Base-by-base conservation (phyloP, 2,888 invertebrate genomes). In the Pachymerium ferrugineum region DNA sequence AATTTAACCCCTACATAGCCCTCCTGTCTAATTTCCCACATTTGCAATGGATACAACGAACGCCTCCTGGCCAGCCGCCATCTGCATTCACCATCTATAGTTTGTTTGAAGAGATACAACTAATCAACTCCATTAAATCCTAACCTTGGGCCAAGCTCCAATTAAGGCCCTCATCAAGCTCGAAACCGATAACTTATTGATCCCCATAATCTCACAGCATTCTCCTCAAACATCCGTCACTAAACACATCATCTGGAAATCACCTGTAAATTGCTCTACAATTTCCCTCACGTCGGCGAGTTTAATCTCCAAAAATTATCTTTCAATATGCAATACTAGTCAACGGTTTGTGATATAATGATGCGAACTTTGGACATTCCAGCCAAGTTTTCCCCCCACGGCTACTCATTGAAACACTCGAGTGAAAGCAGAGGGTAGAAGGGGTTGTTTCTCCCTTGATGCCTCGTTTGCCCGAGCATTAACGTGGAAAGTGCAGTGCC, bases 231-330 rank as follows among this genome's bases (percentile, higher is more conserved):
- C 54, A 54, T 54, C 54, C 54, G 54, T 54, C 54, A 54, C 54
- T 54, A 54, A 54, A 54, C 54, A 54, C 54, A 54, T 54, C 54
- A 54, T 54, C 54, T 54, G 54, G 54, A 54, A 54, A 54, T 54
- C 54, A 54, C 25, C 54, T 54, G 54, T 25, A 54, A 54, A 54
- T 54, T 54, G 54, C 54, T 28, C 22, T 54, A 54, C 54, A 54
- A 54, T 54, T 54, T 54, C 54, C 54, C 54, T 25, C 54, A 54
- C 54, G 54, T 54, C 54, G 54, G 22, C 54, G n/a, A 25, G 54
- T 54, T 54, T 54, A 54, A 54, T 54, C 38, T 38, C 38, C 14
- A 12, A 14, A 38, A 38, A 38, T 38, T 38, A 38, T 38, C 54
- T 54, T 54, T 54, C 54, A 25, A 54, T 54, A 54, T 54, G 54